Percentiles rank a stretch among this genome's conserved stretches.
Evolutionary conservation across 2,113 vertebrate species (phyloP).

Genomic region (Cranoglanis bouderius): DNA sequence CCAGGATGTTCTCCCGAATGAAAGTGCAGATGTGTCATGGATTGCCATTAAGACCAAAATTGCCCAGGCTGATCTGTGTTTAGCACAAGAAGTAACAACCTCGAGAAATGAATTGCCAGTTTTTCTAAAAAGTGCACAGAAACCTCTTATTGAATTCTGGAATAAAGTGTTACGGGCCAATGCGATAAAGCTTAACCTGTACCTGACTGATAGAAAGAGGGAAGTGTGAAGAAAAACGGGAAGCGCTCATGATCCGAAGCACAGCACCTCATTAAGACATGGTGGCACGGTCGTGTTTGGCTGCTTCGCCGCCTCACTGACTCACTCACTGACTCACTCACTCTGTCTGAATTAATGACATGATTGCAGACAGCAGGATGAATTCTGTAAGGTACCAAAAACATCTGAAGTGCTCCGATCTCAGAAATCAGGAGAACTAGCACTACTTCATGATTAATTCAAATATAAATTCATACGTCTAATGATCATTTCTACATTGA

Average conservation of each 20-base stretch:
- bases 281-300: neutral
- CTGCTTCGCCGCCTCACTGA: constrained; percentile 1
- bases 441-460: neutral
- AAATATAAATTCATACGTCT: neutral
- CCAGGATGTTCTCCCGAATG: too few relatives aligned
- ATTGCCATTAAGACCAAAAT: neutral
- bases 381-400: neutral
- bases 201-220: neutral
- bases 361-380: neutral
- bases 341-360: neutral
- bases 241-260: neutral
- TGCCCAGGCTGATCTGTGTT: neutral
- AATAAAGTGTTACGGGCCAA: neutral
- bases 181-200: constrained; percentile 2
- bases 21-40: neutral
- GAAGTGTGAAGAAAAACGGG: neutral
- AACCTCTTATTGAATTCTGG: constrained; percentile 3
- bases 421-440: neutral
- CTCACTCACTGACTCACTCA: constrained; percentile 1
- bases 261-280: neutral
- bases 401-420: neutral
- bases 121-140: neutral
- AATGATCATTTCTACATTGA: neutral
- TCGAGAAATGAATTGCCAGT: neutral
- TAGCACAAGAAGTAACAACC: neutral